Conservation (phyloP, 2,113 vertebrate genomes). For the Rhegmatorhina hoffmannsi region DNA sequence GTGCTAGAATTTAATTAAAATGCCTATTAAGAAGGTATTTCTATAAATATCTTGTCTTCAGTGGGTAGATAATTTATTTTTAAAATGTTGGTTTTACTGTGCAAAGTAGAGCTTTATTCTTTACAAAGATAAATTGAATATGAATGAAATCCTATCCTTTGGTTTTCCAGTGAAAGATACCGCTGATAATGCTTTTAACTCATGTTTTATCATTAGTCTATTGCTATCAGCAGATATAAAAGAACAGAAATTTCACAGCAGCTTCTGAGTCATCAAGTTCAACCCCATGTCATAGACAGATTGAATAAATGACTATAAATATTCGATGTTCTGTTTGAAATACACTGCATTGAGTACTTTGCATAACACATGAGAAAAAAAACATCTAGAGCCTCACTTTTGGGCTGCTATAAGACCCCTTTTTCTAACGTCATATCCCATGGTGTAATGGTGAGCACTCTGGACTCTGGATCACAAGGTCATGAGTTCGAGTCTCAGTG, state of each 20-base stretch:
- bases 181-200: not conserved
- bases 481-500: too few species aligned
- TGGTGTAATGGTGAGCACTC: too few species aligned
- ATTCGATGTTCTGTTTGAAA: not conserved
- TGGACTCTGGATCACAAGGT: too few species aligned
- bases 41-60: constrained; percentile 6
- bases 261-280: not conserved
- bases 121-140: not conserved
- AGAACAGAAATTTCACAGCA: not conserved
- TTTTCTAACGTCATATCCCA: not conserved
- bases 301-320: not conserved
- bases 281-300: not conserved
- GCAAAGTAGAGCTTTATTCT: not conserved
- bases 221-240: not conserved
- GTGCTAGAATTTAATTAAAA: constrained; percentile 27
- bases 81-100: not conserved
- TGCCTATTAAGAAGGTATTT: not conserved
- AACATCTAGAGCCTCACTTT: not conserved
- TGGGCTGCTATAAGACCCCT: not conserved
- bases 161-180: not conserved
- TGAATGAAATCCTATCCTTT: not conserved
- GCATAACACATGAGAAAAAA: not conserved
- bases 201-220: not conserved
- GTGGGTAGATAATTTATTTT: not conserved
- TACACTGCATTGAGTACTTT: not conserved